Conservation (phyloP, 2,797 vertebrate genomes). For the Neosilurus hyrtlii region DNA sequence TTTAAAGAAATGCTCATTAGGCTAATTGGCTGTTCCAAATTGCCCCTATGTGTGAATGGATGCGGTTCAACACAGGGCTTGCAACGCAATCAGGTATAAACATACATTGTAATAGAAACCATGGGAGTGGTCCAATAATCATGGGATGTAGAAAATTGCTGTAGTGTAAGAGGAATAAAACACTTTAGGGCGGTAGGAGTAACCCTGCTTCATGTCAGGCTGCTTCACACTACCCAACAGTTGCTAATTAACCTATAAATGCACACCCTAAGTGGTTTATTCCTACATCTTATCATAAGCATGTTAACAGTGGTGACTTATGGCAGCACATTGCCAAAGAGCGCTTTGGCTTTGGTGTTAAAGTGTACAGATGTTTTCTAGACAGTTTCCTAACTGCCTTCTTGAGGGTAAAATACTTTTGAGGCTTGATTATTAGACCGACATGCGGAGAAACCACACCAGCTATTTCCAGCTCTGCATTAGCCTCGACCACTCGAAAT, state of each 20-base stretch:
- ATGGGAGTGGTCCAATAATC: no score
- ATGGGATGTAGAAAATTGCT: background rate
- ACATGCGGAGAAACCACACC: slow-evolving; percentile 27
- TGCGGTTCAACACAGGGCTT: no score
- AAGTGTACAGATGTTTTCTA: slow-evolving; percentile 36
- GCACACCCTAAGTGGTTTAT: background rate
- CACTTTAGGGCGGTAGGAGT: background rate
- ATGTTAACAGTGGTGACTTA: background rate
- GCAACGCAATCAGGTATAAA: no score
- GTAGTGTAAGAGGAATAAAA: background rate
- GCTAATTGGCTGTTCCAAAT: no score
- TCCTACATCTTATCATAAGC: background rate
- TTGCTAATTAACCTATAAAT: background rate
- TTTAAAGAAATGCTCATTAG: no score
- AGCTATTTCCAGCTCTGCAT: slow-evolving; percentile 37
- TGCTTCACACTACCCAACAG: background rate
- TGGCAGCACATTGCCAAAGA: slow-evolving; percentile 17
- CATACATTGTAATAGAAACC: background rate
- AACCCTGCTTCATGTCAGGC: background rate
- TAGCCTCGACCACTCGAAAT: slow-evolving; percentile 6
- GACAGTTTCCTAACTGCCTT: slow-evolving; percentile 45
- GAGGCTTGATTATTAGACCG: slow-evolving; percentile 47
- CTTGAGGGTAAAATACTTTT: slow-evolving; percentile 41
- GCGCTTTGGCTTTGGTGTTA: slow-evolving; percentile 35
- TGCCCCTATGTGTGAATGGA: no score